Percentiles rank a stretch among this genome's conserved stretches.
phyloP scores from a whole-genome alignment of 2,113 vertebrate species.

The Melanerpes aurifrons region DNA sequence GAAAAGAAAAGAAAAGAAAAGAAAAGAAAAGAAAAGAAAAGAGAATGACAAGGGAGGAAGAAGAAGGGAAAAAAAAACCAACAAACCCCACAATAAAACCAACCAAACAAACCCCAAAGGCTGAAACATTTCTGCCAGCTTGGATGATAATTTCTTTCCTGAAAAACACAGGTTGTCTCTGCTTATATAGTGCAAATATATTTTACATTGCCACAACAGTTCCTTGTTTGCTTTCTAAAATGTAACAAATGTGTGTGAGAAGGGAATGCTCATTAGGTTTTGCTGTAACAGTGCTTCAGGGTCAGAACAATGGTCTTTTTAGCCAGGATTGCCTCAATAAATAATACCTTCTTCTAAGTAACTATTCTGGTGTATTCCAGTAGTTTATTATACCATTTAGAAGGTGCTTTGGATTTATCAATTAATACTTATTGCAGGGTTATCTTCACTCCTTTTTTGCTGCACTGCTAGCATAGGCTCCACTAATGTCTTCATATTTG shows the following conservation, averaged over 20 bases:
- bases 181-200: background rate
- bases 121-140: background rate
- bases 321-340: background rate
- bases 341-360: background rate
- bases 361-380: background rate
- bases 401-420: background rate
- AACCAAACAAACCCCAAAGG: background rate
- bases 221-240: background rate
- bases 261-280: background rate
- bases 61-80: too few relatives aligned
- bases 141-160: background rate
- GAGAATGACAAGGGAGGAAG: too few relatives aligned
- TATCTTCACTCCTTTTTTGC: background rate
- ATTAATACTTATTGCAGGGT: background rate
- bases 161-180: background rate
- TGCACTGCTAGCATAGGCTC: accelerated
- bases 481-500: background rate
- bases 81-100: too few relatives aligned
- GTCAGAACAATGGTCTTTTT: background rate
- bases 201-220: background rate
- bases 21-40: slow-evolving; percentile 16
- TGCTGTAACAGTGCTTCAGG: background rate
- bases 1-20: background rate
- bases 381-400: background rate
- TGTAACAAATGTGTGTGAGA: background rate